Base-by-base conservation (phyloP, 2,888 invertebrate genomes). In the Andrena haemorrhoa region DNA sequence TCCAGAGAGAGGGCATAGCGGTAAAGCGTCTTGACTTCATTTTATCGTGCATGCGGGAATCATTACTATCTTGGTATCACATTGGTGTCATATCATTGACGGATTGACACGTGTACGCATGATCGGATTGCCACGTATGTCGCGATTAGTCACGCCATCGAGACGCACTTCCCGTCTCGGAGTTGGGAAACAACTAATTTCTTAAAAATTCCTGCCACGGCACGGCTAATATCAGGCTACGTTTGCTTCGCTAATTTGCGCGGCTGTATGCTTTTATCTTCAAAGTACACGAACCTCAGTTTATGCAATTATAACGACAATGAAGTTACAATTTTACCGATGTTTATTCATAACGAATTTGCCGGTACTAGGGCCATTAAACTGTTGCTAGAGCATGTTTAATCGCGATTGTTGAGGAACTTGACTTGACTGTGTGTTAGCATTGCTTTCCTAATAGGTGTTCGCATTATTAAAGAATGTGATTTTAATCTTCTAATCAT, bases 101-200 rank as follows among this genome's bases (percentile, higher is more conserved):
- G 35, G 47, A 23, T 51, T 23, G 63, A 74, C 33, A 72, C 61
- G 63, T 47, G 69, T 47, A 66, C 23, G 53, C 35, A 8, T 35
- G 70, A 77, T 72, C 72, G 65, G 41, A 58, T 70, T 61, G 60
- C 74, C n/a, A 60, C 78, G 71, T 71, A 71, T 41, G 20, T 63
- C 65, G 51, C 53, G 60, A 75, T 86, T 83, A 74, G 70, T 85
- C 82, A 79, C 72, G 75, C 53, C 47, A n/a, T 12, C 41, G 23
- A 41, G 53, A 35, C 49, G 53, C 53, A 63, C 68, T 73, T 73
- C 63, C 71, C 53, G 35, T 47, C 47, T 56, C 26, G n/a, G 58
- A 61, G 53, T 77, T 58, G 47, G 10, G 51, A 63, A 61, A 61
- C 12, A 10, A 63, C 26, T 35, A 33, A 49, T 61, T 80, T 61